phyloP scores from a whole-genome alignment of 2,888 invertebrate genomes.

The Tachina fera region DNA sequence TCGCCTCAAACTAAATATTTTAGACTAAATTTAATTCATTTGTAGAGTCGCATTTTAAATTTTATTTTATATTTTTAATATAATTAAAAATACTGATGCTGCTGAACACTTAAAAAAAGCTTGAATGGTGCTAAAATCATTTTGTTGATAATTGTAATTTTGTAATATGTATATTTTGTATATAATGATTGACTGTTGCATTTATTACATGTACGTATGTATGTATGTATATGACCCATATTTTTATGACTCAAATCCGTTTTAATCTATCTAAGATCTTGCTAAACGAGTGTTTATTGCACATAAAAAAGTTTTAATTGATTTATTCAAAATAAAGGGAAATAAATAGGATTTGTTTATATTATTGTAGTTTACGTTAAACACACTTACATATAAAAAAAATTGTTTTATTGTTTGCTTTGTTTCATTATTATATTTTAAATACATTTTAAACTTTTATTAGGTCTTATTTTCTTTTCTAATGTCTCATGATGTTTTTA shows the following conservation, averaged over 20 bases:
- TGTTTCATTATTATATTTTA: constrained; percentile 15
- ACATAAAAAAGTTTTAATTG: constrained; percentile 6
- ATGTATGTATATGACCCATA: not conserved
- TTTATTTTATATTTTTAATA: not conserved
- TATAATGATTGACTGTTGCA: constrained; percentile 65
- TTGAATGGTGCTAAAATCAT: not conserved
- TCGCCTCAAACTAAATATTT: too few relatives aligned
- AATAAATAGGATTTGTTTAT: constrained; percentile 16
- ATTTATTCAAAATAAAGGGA: constrained; percentile 28
- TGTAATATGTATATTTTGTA: not conserved
- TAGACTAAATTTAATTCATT: too few relatives aligned
- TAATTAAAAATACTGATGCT: not conserved
- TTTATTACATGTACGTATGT: constrained; percentile 14
- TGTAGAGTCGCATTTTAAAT: not conserved
- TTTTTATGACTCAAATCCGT: constrained; percentile 16
- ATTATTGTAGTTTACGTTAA: constrained; percentile 19
- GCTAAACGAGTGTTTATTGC: constrained; percentile 51
- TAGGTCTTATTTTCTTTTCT: constrained; percentile 19
- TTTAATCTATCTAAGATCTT: constrained; percentile 61
- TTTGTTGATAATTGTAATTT: constrained; percentile 2
- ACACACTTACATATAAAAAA: constrained; percentile 67
- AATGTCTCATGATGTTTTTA: not conserved
- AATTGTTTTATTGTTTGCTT: constrained; percentile 21
- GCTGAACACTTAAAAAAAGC: not conserved
- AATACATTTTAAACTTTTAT: constrained; percentile 54